Conservation (phyloP, 2,113 vertebrate species). For the Bettongia penicillata region DNA sequence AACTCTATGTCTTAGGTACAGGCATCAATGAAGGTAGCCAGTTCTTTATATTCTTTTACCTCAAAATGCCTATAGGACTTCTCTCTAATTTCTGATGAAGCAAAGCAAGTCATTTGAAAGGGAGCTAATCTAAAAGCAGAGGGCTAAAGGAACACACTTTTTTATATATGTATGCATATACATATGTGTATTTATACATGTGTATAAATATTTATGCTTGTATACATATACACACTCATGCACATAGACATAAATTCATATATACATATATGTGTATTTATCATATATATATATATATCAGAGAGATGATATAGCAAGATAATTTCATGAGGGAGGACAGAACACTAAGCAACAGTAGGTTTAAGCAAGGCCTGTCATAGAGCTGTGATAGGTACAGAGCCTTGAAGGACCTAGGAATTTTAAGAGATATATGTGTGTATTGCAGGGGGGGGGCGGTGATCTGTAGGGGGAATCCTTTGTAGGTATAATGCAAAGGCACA, state of each 20-base stretch:
- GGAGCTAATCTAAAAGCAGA: not conserved
- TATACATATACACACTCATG: too few species aligned
- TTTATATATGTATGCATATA: too few species aligned
- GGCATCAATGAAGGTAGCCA: not conserved
- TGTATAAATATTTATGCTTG: too few species aligned
- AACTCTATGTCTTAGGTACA: not conserved
- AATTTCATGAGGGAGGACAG: not conserved
- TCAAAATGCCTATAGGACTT: not conserved
- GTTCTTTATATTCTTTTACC: not conserved
- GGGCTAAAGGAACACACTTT: not conserved
- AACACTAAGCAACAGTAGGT: not conserved
- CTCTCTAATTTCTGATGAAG: not conserved
- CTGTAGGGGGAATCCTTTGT: not conserved
- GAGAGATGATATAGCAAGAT: not conserved
- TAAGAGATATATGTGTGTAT: not conserved
- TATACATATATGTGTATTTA: too few species aligned
- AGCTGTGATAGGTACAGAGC: not conserved
- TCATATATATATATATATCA: too few species aligned
- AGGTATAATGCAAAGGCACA: not conserved
- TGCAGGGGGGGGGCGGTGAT: too few species aligned
- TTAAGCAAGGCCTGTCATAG: not conserved
- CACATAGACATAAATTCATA: too few species aligned
- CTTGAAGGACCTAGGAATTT: not conserved
- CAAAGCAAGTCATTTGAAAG: not conserved
- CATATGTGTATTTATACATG: too few species aligned